A percentile compares a stretch with the other conserved stretches of the same genome.
Evolutionary conservation across 1,140 invertebrate genomes (phyloP).

Genomic region (Pogonognathellus flavescens): DNA sequence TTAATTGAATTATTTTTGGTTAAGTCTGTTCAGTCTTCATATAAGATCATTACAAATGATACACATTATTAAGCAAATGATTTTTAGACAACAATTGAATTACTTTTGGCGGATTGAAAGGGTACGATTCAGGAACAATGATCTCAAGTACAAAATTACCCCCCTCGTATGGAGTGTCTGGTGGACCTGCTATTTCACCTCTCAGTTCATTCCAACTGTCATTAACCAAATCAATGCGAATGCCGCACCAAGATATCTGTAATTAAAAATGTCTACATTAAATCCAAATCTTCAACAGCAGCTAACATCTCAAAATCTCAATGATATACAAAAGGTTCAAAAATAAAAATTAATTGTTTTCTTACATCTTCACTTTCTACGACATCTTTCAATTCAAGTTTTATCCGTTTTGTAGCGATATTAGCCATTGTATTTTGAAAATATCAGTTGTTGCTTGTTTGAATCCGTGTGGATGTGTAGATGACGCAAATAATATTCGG

Average conservation of each 20-base stretch:
- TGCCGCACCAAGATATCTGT: slow-evolving; percentile 90
- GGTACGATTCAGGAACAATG: slow-evolving; percentile 98
- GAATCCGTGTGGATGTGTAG: too few species aligned
- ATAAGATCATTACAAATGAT: too few species aligned
- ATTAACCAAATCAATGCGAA: slow-evolving; percentile 91
- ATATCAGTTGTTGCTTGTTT: too few species aligned
- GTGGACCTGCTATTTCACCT: slow-evolving; percentile 92
- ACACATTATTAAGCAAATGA: too few species aligned
- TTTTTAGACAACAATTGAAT: slow-evolving; percentile 56
- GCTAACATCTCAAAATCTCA: background rate
- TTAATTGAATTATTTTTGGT: too few species aligned
- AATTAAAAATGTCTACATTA: background rate
- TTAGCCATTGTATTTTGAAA: too few species aligned
- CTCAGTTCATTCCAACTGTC: slow-evolving; percentile 91
- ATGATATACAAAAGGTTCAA: background rate
- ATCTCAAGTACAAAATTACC: slow-evolving; percentile 95
- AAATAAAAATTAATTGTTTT: background rate
- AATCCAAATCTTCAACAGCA: background rate
- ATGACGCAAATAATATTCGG: too few species aligned
- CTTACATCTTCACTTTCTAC: slow-evolving; percentile 96
- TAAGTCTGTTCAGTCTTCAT: too few species aligned
- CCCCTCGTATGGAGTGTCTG: slow-evolving; percentile 97
- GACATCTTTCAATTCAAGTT: slow-evolving; percentile 97
- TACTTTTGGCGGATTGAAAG: slow-evolving; percentile 99
- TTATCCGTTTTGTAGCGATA: slow-evolving; percentile 94